These are phyloP conservation scores for Mus spicilegus DNA, from an alignment of 2,113 vertebrate genomes.

Conservation along the genomic window DNA sequence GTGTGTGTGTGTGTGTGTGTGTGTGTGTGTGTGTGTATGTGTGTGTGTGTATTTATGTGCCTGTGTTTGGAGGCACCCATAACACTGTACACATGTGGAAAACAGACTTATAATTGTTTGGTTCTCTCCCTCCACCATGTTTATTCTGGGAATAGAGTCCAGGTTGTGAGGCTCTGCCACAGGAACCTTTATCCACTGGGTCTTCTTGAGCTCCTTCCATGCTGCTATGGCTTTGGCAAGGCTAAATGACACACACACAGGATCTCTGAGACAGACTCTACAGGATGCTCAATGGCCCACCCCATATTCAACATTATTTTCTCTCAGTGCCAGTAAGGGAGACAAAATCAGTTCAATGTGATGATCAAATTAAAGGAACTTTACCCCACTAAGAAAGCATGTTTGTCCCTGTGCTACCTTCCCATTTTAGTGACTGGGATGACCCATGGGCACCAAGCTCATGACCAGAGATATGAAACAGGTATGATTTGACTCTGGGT, in stretches of 20 bases:
- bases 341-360: background rate
- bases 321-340: background rate
- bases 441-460: background rate
- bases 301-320: background rate
- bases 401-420: background rate
- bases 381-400: conserved; percentile 10
- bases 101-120: background rate
- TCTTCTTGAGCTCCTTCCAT: background rate
- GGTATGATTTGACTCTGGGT: background rate
- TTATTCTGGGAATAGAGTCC: background rate
- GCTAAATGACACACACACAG: background rate
- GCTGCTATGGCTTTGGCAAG: background rate
- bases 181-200: background rate
- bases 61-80: too few species aligned
- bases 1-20: background rate
- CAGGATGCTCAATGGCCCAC: background rate
- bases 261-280: background rate
- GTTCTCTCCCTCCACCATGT: background rate
- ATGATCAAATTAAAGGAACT: conserved; percentile 5
- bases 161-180: background rate
- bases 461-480: background rate
- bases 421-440: conserved; percentile 33
- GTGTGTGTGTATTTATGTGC: background rate
- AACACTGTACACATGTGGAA: background rate
- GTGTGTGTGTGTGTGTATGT: background rate